Conservation (phyloP, 1,140 invertebrate species). For the Apocrypta bakeri region DNA sequence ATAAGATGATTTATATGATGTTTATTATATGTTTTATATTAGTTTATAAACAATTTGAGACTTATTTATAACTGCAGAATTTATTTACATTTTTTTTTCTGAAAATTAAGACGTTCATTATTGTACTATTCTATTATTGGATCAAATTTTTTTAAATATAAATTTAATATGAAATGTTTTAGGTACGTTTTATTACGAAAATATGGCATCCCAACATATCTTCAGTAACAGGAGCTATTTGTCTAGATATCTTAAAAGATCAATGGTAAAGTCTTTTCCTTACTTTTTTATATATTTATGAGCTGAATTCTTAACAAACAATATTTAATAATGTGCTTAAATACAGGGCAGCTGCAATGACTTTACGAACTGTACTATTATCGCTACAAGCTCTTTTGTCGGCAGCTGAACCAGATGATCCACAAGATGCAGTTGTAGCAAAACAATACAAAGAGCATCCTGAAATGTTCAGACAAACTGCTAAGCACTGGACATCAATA, state of each 20-base stretch:
- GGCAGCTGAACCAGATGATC: conserved; percentile 96
- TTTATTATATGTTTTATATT: too few species aligned
- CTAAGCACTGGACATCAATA: conserved; percentile 94
- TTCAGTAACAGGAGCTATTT: conserved; percentile 98
- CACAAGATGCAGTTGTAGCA: conserved; percentile 97
- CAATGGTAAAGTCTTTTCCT: conserved; percentile 87
- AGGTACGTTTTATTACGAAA: conserved; percentile 95
- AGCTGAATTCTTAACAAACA: background rate
- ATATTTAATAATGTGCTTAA: background rate
- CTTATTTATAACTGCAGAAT: too few species aligned
- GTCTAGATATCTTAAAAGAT: conserved; percentile 99
- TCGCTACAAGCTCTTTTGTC: conserved; percentile 94
- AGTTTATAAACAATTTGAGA: too few species aligned
- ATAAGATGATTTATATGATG: too few species aligned
- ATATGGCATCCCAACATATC: conserved; percentile 99
- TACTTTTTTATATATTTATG: background rate
- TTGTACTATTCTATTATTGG: too few species aligned
- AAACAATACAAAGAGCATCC: conserved; percentile 94
- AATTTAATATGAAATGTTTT: conserved; percentile 54
- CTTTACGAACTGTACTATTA: conserved; percentile 94
- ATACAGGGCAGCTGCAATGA: conserved; percentile 97
- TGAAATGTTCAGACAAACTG: conserved; percentile 91
- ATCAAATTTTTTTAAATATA: too few species aligned
- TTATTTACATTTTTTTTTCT: background rate
- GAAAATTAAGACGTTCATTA: too few species aligned